Evolutionary conservation across 2,888 invertebrate species (phyloP).

Genomic region (Eupithecia vulgata): DNA sequence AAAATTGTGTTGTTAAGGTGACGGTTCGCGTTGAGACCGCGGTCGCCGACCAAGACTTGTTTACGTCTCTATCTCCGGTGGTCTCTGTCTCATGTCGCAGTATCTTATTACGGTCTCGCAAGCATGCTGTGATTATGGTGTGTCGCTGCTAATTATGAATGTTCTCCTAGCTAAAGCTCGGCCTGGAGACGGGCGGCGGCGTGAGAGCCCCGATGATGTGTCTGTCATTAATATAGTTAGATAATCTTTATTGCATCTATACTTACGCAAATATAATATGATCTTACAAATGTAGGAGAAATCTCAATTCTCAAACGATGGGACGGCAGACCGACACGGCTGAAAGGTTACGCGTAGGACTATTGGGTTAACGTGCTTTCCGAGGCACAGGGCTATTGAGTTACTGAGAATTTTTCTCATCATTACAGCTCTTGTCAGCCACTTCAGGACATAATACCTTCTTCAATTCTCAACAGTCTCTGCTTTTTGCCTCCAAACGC

Average conservation of each 20-base stretch:
- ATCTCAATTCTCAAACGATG: not conserved
- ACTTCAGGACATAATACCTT: not conserved
- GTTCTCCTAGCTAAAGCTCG: not conserved
- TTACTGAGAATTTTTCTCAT: not conserved
- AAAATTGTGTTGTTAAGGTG: constrained; percentile 7
- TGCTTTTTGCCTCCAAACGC: not conserved
- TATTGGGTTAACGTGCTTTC: no score
- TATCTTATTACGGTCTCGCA: not conserved
- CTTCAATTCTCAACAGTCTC: not conserved
- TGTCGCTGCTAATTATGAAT: no score
- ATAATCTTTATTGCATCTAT: no score
- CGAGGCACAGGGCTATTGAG: not conserved
- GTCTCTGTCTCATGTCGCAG: not conserved
- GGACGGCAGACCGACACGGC: not conserved
- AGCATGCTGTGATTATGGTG: not conserved
- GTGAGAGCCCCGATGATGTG: no score
- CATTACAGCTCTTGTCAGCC: not conserved
- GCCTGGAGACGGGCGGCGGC: no score
- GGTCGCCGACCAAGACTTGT: not conserved
- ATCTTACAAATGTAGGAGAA: not conserved
- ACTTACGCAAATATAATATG: no score
- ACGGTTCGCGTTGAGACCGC: not conserved
- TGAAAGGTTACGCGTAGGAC: not conserved
- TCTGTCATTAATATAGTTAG: no score
- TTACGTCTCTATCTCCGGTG: not conserved